These are phyloP conservation scores for Lordiphosa andalusiaca DNA, from an alignment of 2,888 invertebrate species.

Conservation along the genomic window DNA sequence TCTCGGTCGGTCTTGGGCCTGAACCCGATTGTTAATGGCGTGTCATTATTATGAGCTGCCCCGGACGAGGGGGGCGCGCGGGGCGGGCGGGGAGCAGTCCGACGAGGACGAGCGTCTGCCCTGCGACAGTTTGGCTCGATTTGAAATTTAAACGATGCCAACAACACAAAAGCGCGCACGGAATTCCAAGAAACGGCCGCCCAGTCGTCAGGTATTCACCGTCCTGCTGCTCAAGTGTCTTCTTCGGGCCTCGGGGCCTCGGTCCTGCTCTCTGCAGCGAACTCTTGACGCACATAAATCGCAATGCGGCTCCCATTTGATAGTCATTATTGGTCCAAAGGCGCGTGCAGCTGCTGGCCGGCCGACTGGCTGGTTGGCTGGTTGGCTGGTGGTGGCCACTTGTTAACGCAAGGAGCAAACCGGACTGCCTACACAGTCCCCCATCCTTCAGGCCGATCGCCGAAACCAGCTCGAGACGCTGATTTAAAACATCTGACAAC, in stretches of 20 bases:
- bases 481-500: constrained; percentile 73
- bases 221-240: constrained; percentile 3
- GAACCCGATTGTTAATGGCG: constrained; percentile 69
- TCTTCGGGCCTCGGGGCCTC: constrained; percentile 1
- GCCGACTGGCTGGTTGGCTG: constrained; percentile 19
- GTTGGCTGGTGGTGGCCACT: constrained; percentile 52
- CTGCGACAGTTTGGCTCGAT: constrained; percentile 69
- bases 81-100: constrained; percentile 37
- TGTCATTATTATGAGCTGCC: constrained; percentile 70
- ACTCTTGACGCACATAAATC: constrained; percentile 69
- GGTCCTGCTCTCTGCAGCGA: constrained; percentile 12
- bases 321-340: constrained; percentile 67
- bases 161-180: constrained; percentile 63
- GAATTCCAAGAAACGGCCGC: constrained; percentile 68
- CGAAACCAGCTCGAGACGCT: constrained; percentile 47
- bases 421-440: constrained; percentile 64
- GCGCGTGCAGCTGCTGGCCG: constrained; percentile 63
- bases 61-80: constrained; percentile 20
- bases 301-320: constrained; percentile 69
- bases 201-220: constrained; percentile 48
- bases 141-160: constrained; percentile 61
- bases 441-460: constrained; percentile 5
- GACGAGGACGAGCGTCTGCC: constrained; percentile 52
- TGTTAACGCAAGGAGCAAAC: constrained; percentile 71
- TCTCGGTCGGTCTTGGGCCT: constrained; percentile 30